These are phyloP conservation scores for Stichodactyla mertensii DNA, from an alignment of 64 coral and sea anemone species.

Conservation along the genomic window DNA sequence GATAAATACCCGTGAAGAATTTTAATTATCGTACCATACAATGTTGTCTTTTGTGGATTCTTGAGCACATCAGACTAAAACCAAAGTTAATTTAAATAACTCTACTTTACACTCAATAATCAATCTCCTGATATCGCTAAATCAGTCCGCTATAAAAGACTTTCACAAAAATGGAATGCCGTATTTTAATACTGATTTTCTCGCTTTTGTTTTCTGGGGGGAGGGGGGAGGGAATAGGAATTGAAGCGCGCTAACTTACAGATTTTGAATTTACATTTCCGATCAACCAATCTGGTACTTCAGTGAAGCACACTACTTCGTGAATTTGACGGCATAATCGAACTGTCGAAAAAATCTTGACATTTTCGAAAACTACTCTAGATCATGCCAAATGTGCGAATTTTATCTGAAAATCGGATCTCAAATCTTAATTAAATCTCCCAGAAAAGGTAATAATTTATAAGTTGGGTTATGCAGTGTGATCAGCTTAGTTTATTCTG, in stretches of 20 bases:
- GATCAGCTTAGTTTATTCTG: slow-evolving; percentile 6
- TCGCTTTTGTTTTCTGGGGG: neutral
- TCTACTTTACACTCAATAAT: neutral
- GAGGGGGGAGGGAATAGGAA: no score
- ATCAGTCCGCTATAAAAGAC: neutral
- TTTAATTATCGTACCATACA: neutral
- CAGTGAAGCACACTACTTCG: neutral
- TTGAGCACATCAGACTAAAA: neutral
- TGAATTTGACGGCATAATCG: neutral
- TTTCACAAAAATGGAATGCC: no score
- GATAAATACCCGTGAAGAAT: neutral
- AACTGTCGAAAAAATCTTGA: neutral
- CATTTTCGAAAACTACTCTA: neutral
- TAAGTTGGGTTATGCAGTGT: neutral
- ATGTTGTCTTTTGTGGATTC: neutral
- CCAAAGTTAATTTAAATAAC: neutral
- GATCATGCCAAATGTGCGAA: neutral
- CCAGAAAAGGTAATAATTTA: slow-evolving; percentile 1
- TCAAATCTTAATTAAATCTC: slow-evolving; percentile 9
- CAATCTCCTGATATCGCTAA: neutral
- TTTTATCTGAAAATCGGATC: neutral
- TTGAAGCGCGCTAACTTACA: neutral
- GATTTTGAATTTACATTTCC: neutral
- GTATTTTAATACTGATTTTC: neutral
- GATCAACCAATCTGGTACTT: neutral